Base-by-base conservation (phyloP, 2,113 vertebrate genomes). In the Rattus rattus region DNA sequence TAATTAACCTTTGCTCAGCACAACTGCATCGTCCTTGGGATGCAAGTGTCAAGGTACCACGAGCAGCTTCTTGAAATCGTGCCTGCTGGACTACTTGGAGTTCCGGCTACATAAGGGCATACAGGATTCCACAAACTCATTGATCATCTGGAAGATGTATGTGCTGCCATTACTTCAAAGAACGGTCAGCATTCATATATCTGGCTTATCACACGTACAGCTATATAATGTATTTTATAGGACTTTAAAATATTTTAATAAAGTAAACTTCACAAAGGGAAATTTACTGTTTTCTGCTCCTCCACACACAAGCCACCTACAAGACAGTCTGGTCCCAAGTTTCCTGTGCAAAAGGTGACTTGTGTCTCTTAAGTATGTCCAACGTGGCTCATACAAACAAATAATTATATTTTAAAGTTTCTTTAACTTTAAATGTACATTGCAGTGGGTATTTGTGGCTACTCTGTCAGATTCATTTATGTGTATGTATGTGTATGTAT, bases 1-100 rank as follows among this genome's bases (percentile, higher is more conserved):
- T 76, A 89, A 73, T 86, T 88, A 94, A 59, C 61, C 76, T 94
- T 97, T 94, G 77, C 52, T 63, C 63, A 72, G 9, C 69, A 79
- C 0, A 30, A 6, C 33, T 81, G 9, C 20, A 0, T 90, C 36
- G 19, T 47, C 92, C 89, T 96, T 96, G 83, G 91, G 52, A 88
- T 70, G 73, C 17, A 69, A 17, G 47, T 72, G 79, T 73, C 70
- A 59, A 56, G 49, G 43, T 77, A 12, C 56, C n/a, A 33, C 24
- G 7, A 59, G 26, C 14, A 76, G 39, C 30, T 49, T 12, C 70
- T 92, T 89, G 77, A 85, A 80, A 19, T 88, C 52, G 72, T 43
- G 83, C 56, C 20, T 72, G 1, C 76, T 39, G 49, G 13, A 67
- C 19, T 69, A 22, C 2, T 43, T 75, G 70, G 63, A 26, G n/a